These are phyloP conservation scores for Onthophagus sagittarius DNA, from an alignment of 2,888 invertebrate genomes.

Conservation along the genomic window DNA sequence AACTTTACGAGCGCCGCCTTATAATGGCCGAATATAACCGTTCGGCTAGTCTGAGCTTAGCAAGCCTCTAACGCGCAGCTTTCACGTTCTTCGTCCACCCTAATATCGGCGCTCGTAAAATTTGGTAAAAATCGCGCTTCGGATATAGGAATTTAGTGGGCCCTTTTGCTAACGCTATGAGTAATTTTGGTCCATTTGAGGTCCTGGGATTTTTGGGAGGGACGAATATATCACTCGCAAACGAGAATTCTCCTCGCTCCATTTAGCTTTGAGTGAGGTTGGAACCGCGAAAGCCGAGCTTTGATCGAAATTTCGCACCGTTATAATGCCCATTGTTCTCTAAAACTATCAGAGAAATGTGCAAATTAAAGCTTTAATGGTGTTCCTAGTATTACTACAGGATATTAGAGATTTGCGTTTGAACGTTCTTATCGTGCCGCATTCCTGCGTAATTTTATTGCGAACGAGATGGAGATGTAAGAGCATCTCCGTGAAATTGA, in stretches of 20 bases:
- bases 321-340: not conserved
- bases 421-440: not conserved
- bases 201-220: not conserved
- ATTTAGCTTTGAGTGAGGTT: not conserved
- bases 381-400: not conserved
- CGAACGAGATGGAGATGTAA: not conserved
- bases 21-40: conserved; percentile 18
- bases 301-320: not conserved
- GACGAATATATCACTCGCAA: not conserved
- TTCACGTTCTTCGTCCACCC: not conserved
- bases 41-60: not conserved
- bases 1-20: conserved; percentile 21
- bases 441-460: not conserved
- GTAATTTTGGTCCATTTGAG: not conserved
- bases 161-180: not conserved
- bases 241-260: not conserved
- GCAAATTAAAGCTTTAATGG: not conserved
- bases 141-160: not conserved
- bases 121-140: not conserved
- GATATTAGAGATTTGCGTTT: not conserved
- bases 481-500: not conserved
- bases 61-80: not conserved
- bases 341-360: not conserved
- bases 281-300: not conserved
- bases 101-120: not conserved